phyloP scores from a whole-genome alignment of 2,797 vertebrate genomes.

The Melanotaenia parkinsoni region DNA sequence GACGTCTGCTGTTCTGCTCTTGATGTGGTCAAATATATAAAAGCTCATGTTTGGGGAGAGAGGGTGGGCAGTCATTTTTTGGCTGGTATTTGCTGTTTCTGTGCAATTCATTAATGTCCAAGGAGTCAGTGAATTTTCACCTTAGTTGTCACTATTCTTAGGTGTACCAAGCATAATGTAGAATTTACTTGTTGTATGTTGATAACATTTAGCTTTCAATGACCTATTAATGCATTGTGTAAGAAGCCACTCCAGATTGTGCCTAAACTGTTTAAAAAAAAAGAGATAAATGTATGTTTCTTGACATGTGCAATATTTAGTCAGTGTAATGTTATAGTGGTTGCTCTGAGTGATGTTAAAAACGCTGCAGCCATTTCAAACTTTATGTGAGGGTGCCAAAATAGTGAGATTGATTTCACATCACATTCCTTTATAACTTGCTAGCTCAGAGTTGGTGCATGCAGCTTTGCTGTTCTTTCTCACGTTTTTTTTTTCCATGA shows the following conservation, averaged over 20 bases:
- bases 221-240: neutral
- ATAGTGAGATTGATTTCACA: slow-evolving; percentile 22
- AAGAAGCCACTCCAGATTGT: neutral
- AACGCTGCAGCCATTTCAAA: neutral
- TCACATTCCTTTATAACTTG: neutral
- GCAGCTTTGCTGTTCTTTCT: slow-evolving; percentile 31
- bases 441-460: slow-evolving; percentile 21
- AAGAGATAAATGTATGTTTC: neutral
- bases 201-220: neutral
- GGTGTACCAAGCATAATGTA: neutral
- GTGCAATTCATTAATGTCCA: neutral
- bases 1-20: neutral
- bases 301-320: neutral
- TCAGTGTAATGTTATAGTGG: neutral
- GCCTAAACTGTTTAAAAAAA: neutral
- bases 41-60: too few relatives aligned
- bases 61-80: too few relatives aligned
- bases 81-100: too few relatives aligned
- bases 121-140: neutral
- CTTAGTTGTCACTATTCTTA: neutral
- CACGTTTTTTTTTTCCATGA: slow-evolving; percentile 50
- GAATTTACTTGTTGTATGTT: neutral
- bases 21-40: neutral
- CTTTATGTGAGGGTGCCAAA: slow-evolving; percentile 8
- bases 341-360: slow-evolving; percentile 1